Evolutionary conservation across 2,888 invertebrate genomes (phyloP), one percentile per base, ranked within the genome.

Genomic region (Calameuta filiformis): DNA sequence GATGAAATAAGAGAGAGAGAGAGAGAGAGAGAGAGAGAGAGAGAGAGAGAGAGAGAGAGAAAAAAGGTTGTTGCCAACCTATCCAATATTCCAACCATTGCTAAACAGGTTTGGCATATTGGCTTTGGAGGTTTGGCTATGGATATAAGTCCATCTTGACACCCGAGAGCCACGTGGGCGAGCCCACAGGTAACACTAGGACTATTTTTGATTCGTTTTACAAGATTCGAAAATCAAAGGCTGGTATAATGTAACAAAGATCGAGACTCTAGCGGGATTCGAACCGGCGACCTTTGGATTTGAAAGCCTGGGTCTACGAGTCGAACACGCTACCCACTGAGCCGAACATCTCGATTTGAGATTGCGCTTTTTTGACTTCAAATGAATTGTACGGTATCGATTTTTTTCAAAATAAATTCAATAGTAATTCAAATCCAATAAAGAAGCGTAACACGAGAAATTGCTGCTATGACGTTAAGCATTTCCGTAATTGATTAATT

Each of bases 161-260:
- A 80, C 84, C 75, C 79, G 68, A 78, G 79, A 76, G 80, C 80
- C 79, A 81, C 75, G 73, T 75, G 69, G 80, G 75, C 35, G 69
- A 74, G 75, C 81, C 76, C 82, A 79, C 75, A 74, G 75, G 83
- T 79, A 84, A 84, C 83, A 84, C 83, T 80, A 82, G 83, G 83
- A 84, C 83, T 76, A 69, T 73, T 23, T 75, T 73, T 35, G 33
- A 15, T 73, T 69, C 34, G 12, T 35, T 40, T 12, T n/a, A 35
- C 11, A 34, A 68, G 34, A 35, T 35, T 35, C 23, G 71, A 71
- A 37, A 69, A 69, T 76, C 23, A 34, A 40, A 73, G 69, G 68
- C 73, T 4, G 68, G 31, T 40, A 75, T 33, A 75, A n/a, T 15
- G 68, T n/a, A 30, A 68, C 4, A 33, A 75, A 12, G 15, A n/a